phyloP scores from a whole-genome alignment of 1,140 invertebrate species.

The Drosophila bocqueti region DNA sequence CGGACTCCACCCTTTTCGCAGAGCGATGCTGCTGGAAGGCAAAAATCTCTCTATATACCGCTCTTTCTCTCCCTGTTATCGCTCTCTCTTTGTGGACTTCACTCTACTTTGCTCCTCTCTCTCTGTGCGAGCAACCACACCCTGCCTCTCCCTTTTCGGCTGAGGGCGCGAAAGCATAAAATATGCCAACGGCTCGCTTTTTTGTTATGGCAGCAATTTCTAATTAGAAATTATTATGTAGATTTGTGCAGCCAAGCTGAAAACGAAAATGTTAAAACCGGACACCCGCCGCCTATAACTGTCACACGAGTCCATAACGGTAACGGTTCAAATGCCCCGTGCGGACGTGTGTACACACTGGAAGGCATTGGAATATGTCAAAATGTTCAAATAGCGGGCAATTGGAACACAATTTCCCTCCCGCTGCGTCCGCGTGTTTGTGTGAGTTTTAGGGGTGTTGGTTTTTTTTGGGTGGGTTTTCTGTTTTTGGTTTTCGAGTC shows the following conservation, averaged over 20 bases:
- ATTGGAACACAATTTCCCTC: slow-evolving; percentile 67
- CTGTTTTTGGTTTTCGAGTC: slow-evolving; percentile 36
- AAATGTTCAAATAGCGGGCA: slow-evolving; percentile 74
- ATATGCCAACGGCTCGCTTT: slow-evolving; percentile 65
- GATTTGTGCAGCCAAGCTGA: slow-evolving; percentile 55
- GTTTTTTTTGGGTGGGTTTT: slow-evolving; percentile 58
- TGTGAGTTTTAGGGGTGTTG: slow-evolving; percentile 46
- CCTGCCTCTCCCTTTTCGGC: slow-evolving; percentile 60
- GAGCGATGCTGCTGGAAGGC: slow-evolving; percentile 69
- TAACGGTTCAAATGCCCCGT: slow-evolving; percentile 35
- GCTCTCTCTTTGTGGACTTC: slow-evolving; percentile 21
- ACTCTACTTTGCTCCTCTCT: slow-evolving; percentile 10
- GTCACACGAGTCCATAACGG: slow-evolving; percentile 65
- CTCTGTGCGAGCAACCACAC: slow-evolving; percentile 69
- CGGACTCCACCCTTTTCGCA: slow-evolving; percentile 78
- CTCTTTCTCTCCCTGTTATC: slow-evolving; percentile 40
- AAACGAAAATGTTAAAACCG: slow-evolving; percentile 42
- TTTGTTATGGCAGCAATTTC: slow-evolving; percentile 75
- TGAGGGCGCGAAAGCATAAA: slow-evolving; percentile 71
- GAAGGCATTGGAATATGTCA: slow-evolving; percentile 74
- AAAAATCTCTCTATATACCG: slow-evolving; percentile 57
- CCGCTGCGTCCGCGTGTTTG: slow-evolving; percentile 36
- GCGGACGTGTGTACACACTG: slow-evolving; percentile 62
- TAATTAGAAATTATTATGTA: slow-evolving; percentile 78
- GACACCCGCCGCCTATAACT: slow-evolving; percentile 71